A percentile compares a stretch with the other conserved stretches of the same genome.
These are phyloP conservation scores for Pocillopora grandis DNA, from an alignment of 92 coral and sea anemone genomes.

Conservation along the genomic window DNA sequence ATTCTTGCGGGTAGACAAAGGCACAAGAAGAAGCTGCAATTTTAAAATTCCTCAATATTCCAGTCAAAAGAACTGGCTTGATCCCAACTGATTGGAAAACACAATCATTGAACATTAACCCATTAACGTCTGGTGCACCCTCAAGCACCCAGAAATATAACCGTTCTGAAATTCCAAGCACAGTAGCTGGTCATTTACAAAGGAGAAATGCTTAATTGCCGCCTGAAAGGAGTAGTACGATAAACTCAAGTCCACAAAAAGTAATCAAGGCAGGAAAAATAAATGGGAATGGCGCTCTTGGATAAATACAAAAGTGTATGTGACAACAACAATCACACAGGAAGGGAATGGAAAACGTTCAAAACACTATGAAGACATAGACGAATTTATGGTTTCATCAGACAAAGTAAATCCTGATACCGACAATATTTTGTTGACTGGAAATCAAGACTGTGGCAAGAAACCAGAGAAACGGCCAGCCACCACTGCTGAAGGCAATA, in stretches of 20 bases:
- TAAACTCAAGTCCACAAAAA: not conserved
- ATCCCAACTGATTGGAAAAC: no score
- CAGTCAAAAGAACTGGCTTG: no score
- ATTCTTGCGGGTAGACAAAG: not conserved
- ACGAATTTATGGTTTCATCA: constrained; percentile 45
- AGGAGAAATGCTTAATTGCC: no score
- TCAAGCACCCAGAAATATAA: no score
- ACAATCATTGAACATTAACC: no score
- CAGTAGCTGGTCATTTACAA: no score
- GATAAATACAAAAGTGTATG: constrained; percentile 44
- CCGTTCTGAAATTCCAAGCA: no score
- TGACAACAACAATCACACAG: constrained; percentile 53
- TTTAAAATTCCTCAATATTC: no score
- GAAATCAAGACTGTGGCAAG: constrained; percentile 35
- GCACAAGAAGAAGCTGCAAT: no score
- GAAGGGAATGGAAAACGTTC: constrained; percentile 50
- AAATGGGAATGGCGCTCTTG: constrained; percentile 47
- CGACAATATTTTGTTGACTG: constrained; percentile 30
- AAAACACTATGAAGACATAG: constrained; percentile 43
- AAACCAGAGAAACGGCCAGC: constrained; percentile 45
- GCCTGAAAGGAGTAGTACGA: no score
- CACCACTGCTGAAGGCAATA: constrained; percentile 36
- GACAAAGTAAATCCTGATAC: constrained; percentile 54
- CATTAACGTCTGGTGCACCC: no score
- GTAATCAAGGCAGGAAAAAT: constrained; percentile 46